phyloP scores from a whole-genome alignment of 2,797 vertebrate species.

The Danio kyathit region DNA sequence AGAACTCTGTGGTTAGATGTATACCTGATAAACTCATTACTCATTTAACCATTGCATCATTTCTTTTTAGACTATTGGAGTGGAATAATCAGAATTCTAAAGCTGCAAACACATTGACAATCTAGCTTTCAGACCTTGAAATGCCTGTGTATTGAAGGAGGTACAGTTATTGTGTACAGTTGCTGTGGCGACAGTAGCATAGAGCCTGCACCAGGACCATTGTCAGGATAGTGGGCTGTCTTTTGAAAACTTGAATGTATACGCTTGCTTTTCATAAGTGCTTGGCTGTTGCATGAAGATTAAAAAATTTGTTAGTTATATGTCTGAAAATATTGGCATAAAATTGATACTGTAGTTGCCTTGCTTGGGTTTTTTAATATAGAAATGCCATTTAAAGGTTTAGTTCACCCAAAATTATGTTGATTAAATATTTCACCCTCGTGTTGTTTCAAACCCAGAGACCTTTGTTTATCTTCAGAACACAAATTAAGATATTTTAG shows the following conservation, averaged over 20 bases:
- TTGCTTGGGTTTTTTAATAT: too few species aligned
- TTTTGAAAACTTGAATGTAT: neutral
- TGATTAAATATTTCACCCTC: too few species aligned
- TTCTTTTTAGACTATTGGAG: slow-evolving; percentile 38
- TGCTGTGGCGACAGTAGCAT: slow-evolving; percentile 56
- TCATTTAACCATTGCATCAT: neutral
- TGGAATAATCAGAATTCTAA: slow-evolving; percentile 45
- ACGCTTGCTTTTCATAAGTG: neutral
- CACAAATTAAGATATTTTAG: too few species aligned
- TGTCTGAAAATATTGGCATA: too few species aligned
- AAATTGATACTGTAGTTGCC: too few species aligned
- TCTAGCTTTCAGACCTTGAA: slow-evolving; percentile 42
- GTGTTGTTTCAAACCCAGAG: too few species aligned
- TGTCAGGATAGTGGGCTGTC: neutral
- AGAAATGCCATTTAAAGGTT: too few species aligned
- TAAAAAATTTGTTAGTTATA: neutral
- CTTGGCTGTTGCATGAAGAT: neutral
- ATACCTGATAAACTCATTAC: neutral
- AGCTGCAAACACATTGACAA: slow-evolving; percentile 45
- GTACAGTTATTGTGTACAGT: slow-evolving; percentile 40
- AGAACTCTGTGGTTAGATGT: neutral
- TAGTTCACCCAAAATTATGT: too few species aligned
- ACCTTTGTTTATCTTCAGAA: too few species aligned
- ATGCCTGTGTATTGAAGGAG: slow-evolving; percentile 16
- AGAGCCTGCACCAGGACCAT: neutral